Base-by-base conservation (phyloP, 2,113 vertebrate species). In the Serilophus lunatus region DNA sequence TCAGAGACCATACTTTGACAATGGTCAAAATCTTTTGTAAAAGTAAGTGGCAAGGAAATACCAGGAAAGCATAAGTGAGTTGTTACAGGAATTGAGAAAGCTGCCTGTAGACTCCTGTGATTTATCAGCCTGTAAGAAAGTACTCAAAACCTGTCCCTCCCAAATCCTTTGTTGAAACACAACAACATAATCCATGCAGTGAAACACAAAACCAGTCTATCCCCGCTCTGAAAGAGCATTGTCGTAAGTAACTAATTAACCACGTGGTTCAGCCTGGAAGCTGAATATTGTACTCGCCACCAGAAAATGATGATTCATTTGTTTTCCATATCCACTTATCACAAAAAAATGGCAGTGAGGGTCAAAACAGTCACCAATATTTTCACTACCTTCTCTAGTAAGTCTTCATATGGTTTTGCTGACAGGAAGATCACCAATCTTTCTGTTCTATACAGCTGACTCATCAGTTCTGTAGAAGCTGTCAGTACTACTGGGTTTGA, bases 101-200 rank as follows among this genome's bases (percentile, higher is more conserved):
- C 25, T 74, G 49, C 13, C 25, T 35, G 18, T 68, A 53, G 49
- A n/a, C 57, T 91, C 49, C 49, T 28, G 31, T 31, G 38, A 53
- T 91, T 84, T 60, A 91, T 19, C 22, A 81, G 20, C 18, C 35
- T 45, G 5, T 25, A 66, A 60, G 45, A 63, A 69, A 88, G 28
- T 51, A 68, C 24, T 45, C n/a, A 56, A 54, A 90, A 24, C 22
- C 15, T 4, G 3, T 7, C 53, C 25, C 91, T 89, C 76, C 22
- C 45, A 81, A 92, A 86, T 44, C 35, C n/a, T 77, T 80, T 29
- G 24, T 88, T 92, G 63, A 74, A 70, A 90, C 47, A 35, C 47
- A 91, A 57, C 42, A 59, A 28, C 1, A 0, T 64, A 72, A 72
- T 50, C 38, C 33, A 40, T 33, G 28, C 59, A 82, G 26, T 57